phyloP scores from a whole-genome alignment of 2,797 vertebrate genomes.

The Myripristis murdjan region DNA sequence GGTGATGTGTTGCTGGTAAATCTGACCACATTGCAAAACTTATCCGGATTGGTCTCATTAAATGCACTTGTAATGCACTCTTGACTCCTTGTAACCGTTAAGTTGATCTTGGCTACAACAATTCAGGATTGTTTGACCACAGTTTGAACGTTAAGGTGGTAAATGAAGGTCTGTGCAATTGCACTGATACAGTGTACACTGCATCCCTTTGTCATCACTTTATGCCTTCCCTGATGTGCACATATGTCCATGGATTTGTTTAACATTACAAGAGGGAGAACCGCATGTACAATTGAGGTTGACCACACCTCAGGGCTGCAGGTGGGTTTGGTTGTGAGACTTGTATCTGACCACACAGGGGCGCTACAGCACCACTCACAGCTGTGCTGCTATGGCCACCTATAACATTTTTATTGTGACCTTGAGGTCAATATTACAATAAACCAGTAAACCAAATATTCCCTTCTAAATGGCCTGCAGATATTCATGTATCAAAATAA shows the following conservation, averaged over 20 bases:
- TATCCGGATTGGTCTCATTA: neutral
- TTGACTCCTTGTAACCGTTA: neutral
- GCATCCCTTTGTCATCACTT: neutral
- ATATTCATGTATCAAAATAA: neutral
- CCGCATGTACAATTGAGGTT: no score
- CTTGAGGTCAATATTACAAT: neutral
- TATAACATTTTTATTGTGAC: no score
- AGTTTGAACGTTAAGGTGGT: neutral
- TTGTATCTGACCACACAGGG: constrained; percentile 46
- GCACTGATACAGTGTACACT: neutral
- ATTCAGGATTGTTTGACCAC: no score
- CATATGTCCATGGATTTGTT: no score
- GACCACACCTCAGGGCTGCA: no score
- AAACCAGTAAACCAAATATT: no score
- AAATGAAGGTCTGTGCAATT: neutral
- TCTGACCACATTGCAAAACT: neutral
- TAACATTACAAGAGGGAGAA: no score
- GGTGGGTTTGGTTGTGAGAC: no score
- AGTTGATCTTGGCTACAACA: neutral
- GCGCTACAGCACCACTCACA: constrained; percentile 30
- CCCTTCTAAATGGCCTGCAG: neutral
- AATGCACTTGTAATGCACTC: neutral
- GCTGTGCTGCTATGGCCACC: neutral
- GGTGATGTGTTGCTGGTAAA: neutral
- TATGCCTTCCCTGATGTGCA: no score